Conservation (phyloP, 2,797 vertebrate species). For the Acanthopagrus latus region DNA sequence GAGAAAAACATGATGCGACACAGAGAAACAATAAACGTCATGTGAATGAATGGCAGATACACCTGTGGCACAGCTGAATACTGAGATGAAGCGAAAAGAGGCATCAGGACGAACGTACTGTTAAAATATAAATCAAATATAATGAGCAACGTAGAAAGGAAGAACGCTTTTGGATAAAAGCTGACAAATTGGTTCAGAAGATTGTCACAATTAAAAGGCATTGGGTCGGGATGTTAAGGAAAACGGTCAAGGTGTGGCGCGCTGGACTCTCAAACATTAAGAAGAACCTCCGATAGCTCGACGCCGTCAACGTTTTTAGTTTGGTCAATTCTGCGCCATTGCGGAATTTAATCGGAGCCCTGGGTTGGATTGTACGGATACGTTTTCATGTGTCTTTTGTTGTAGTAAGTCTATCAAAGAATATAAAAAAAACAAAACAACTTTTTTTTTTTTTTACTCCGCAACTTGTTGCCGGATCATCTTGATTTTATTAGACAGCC, state of each 20-base stretch:
- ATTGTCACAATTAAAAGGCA: conserved; percentile 52
- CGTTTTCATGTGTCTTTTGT: not conserved
- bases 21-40: not conserved
- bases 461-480: not conserved
- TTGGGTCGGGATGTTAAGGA: conserved; percentile 1
- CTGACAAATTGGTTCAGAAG: not conserved
- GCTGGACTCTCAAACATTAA: not conserved
- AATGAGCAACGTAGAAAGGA: not conserved
- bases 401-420: not conserved
- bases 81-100: not conserved
- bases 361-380: not conserved
- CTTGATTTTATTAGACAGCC: not conserved
- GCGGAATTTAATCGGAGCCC: not conserved
- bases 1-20: conserved; percentile 16
- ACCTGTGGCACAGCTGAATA: conserved; percentile 9
- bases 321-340: not conserved
- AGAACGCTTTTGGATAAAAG: not conserved
- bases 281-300: not conserved
- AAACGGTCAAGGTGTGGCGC: not conserved
- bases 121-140: not conserved
- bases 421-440: not conserved
- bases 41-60: not conserved
- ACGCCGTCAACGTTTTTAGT: not conserved
- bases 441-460: not conserved
- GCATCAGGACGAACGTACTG: not conserved